phyloP scores from a whole-genome alignment of 2,797 vertebrate species.

The Epinephelus malabaricus region DNA sequence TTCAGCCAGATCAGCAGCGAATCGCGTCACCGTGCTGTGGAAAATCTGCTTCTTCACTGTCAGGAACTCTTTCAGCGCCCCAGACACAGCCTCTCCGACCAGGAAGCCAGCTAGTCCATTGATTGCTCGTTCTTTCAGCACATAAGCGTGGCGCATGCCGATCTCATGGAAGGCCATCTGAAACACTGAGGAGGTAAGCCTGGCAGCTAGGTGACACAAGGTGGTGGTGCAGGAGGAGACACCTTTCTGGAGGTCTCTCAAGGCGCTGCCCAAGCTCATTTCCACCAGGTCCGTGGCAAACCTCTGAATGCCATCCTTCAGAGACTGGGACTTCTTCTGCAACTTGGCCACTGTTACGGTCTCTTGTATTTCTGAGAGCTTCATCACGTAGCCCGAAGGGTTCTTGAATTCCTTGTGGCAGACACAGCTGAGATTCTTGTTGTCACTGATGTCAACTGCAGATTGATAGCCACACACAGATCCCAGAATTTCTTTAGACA shows the following conservation, averaged over 20 bases:
- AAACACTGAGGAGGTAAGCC: constrained; percentile 95
- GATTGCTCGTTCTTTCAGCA: constrained; percentile 93
- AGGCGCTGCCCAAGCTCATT: constrained; percentile 94
- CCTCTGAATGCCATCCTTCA: constrained; percentile 95
- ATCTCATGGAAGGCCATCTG: constrained; percentile 99
- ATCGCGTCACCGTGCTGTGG: constrained; percentile 91
- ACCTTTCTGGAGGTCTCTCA: constrained; percentile 96
- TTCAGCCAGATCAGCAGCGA: constrained; percentile 96
- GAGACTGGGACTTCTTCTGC: constrained; percentile 88
- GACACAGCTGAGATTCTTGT: constrained; percentile 89
- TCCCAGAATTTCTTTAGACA: constrained; percentile 93
- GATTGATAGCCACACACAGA: constrained; percentile 91
- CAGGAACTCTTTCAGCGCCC: constrained; percentile 93
- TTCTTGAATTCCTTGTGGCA: constrained; percentile 88
- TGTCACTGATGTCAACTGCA: constrained; percentile 84
- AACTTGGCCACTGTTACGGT: constrained; percentile 86
- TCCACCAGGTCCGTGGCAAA: constrained; percentile 96
- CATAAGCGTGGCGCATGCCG: constrained; percentile 91
- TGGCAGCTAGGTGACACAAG: constrained; percentile 94
- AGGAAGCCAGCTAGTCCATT: constrained; percentile 93
- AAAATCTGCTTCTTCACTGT: constrained; percentile 96
- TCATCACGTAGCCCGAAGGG: constrained; percentile 86
- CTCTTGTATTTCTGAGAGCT: constrained; percentile 88
- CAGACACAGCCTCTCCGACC: constrained; percentile 94
- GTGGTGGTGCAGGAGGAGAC: constrained; percentile 95